Percentiles rank a stretch among this genome's conserved stretches.
Evolutionary conservation across 1,140 invertebrate genomes (phyloP).

Genomic region (Carposina sasakii): DNA sequence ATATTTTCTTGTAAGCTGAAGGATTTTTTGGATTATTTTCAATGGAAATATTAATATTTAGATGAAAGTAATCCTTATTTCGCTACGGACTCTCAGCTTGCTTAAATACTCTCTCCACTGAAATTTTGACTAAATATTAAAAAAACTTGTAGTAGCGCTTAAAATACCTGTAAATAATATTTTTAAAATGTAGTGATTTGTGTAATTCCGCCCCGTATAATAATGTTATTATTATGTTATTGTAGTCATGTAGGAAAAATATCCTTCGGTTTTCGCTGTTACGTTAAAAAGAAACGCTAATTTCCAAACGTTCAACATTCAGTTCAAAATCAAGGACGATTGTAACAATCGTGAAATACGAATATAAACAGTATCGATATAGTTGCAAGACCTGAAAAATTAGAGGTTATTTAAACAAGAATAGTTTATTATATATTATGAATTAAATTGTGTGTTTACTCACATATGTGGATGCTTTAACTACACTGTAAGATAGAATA

Average conservation of each 20-base stretch:
- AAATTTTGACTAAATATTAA: constrained; percentile 13
- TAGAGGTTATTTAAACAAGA: not conserved
- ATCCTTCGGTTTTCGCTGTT: no score
- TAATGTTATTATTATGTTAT: no score
- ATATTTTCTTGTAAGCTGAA: no score
- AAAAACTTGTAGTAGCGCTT: constrained; percentile 36
- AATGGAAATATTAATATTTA: no score
- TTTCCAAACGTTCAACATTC: no score
- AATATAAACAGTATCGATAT: no score
- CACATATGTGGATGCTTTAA: constrained; percentile 63
- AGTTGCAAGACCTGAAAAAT: no score
- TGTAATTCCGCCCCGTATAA: constrained; percentile 50
- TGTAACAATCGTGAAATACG: no score
- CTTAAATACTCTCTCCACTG: not conserved
- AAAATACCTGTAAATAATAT: constrained; percentile 55
- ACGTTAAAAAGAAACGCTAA: no score
- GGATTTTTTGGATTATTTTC: no score
- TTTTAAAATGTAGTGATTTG: constrained; percentile 46
- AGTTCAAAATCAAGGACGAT: no score
- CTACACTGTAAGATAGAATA: constrained; percentile 64
- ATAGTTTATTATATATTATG: constrained; percentile 29
- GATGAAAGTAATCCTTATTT: not conserved
- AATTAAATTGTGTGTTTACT: constrained; percentile 43
- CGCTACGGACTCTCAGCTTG: not conserved
- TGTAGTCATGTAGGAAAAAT: no score